Evolutionary conservation across 2,797 vertebrate genomes (phyloP), one percentile per base, ranked within the genome.

Genomic region (Miichthys miiuy): DNA sequence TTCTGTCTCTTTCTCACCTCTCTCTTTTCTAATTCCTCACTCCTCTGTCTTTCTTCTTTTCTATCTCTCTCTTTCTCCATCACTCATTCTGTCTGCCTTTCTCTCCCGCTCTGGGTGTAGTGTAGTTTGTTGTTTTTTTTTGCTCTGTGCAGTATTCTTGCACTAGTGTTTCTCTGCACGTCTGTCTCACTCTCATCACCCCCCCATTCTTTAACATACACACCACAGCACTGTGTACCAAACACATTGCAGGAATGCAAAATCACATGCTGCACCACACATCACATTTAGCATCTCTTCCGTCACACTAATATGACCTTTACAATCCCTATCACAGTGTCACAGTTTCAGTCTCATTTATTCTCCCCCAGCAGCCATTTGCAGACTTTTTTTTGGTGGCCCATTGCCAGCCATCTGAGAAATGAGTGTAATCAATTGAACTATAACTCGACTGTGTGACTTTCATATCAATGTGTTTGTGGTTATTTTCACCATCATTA

Each of bases 401-500:
- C 42, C 2, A 0, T 47, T 67, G 62, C 60, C 65, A 84, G 12
- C 55, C 46, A 38, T 27, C 72, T 27, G 13, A 71, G 42, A 84
- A 68, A 74, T 23, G 9, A 75, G 68, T 78, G 50, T 58, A 75
- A 74, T 72, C 58, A 68, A 64, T 52, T 77, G 46, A 88, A 86
- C 34, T 70, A 46, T 23, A 76, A 73, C 34, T 76, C 42, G 11
- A 72, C 69, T 66, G 17, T 68, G 64, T 20, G 63, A 46, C 69
- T 75, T 80, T 80, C 77, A 81, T 84, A 87, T 89, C 67, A 69
- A 57, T 81, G 79, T 75, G 77, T 80, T 80, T 80, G 81, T 70
- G 83, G 86, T 85, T 82, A 84, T 84, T 89, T 88, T 89, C 57
- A 54, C 68, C 72, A 79, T 88, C 78, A 90, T 91, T 90, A 87